Conservation (phyloP, 2,797 vertebrate species). For the Helostoma temminkii region DNA sequence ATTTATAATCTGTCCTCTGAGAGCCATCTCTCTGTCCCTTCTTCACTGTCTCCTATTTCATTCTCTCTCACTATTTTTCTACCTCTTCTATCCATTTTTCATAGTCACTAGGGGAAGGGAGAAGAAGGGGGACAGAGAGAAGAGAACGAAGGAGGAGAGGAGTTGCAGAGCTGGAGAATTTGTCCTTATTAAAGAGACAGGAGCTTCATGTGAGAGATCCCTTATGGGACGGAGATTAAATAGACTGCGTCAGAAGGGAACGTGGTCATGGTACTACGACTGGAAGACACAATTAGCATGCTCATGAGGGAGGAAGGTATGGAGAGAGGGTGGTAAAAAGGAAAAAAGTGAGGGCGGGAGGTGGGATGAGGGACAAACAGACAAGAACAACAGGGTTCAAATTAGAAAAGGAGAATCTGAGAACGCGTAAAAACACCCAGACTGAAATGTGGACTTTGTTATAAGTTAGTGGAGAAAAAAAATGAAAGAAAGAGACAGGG, state of each 20-base stretch:
- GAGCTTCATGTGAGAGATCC: conserved; percentile 81
- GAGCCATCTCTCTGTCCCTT: conserved; percentile 56
- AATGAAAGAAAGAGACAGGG: conserved; percentile 22
- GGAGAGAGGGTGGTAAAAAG: conserved; percentile 37
- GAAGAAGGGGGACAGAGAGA: conserved; percentile 41
- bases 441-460: conserved; percentile 31
- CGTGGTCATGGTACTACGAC: conserved; percentile 61
- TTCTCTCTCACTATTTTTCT: conserved; percentile 55
- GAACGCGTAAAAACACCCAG: conserved; percentile 24
- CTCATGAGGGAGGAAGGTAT: conserved; percentile 64
- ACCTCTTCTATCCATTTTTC: conserved; percentile 66
- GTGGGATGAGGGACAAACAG: conserved; percentile 43
- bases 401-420: conserved; percentile 27
- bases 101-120: conserved; percentile 63
- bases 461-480: conserved; percentile 28
- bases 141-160: conserved; percentile 34
- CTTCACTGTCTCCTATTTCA: conserved; percentile 57
- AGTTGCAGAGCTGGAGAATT: conserved; percentile 74
- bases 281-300: conserved; percentile 79
- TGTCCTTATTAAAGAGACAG: conserved; percentile 86
- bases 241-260: conserved; percentile 83
- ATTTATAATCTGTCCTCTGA: conserved; percentile 83
- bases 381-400: conserved; percentile 16
- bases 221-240: conserved; percentile 85
- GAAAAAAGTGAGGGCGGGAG: conserved; percentile 39